phyloP scores from a whole-genome alignment of 2,113 vertebrate genomes.

The Melanerpes aurifrons region DNA sequence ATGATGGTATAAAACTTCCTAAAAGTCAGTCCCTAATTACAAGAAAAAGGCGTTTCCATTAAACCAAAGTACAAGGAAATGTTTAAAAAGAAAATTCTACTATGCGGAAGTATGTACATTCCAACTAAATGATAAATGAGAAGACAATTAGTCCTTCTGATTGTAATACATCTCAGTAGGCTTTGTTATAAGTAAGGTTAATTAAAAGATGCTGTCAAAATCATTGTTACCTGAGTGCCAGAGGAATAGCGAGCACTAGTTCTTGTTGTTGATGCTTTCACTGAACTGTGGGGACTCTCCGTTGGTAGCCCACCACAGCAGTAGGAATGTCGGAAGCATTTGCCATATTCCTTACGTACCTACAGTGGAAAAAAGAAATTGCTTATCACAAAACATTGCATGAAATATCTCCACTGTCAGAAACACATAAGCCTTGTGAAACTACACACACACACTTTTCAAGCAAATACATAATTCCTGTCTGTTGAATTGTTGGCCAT shows the following conservation, averaged over 20 bases:
- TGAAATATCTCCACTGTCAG: neutral
- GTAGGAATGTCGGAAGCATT: constrained; percentile 96
- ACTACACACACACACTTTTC: neutral
- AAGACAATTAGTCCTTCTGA: constrained; percentile 74
- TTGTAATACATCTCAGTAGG: constrained; percentile 64
- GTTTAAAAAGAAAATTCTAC: constrained; percentile 28
- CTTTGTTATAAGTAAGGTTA: constrained; percentile 72
- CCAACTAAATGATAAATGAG: constrained; percentile 54
- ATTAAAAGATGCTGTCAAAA: constrained; percentile 70
- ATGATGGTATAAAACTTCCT: neutral
- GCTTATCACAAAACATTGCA: neutral
- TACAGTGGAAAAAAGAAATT: neutral
- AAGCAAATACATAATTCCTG: neutral
- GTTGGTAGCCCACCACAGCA: constrained; percentile 93
- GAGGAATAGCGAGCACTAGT: constrained; percentile 98
- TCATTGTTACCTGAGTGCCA: constrained; percentile 92
- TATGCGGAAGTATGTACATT: constrained; percentile 26
- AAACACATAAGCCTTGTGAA: neutral
- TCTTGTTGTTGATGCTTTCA: constrained; percentile 93
- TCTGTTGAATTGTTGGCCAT: neutral
- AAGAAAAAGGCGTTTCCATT: neutral
- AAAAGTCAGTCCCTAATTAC: neutral
- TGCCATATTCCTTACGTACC: constrained; percentile 98
- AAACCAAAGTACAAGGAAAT: constrained; percentile 5
- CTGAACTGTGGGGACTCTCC: constrained; percentile 94